phyloP scores from a whole-genome alignment of 2,888 invertebrate species.

The Tridacna gigas region DNA sequence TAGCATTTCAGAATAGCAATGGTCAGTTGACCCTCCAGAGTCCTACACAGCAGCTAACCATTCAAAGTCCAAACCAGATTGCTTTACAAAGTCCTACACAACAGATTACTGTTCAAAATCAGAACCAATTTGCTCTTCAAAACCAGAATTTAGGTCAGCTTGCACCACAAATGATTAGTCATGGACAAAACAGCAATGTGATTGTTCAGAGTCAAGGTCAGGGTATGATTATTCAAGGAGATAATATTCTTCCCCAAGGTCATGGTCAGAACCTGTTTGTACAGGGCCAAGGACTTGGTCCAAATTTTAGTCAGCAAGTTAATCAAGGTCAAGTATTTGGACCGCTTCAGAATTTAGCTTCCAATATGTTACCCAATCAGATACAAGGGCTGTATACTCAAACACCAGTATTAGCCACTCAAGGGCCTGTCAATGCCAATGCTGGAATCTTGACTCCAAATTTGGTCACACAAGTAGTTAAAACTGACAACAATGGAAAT shows the following conservation, averaged over 20 bases:
- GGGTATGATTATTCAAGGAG: conserved; percentile 60
- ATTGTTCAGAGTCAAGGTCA: conserved; percentile 57
- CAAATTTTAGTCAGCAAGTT: conserved; percentile 55
- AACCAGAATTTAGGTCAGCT: conserved; percentile 54
- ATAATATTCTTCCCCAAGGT: conserved; percentile 47
- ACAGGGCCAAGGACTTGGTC: conserved; percentile 55
- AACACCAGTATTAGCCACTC: conserved; percentile 49
- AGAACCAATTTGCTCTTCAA: conserved; percentile 51
- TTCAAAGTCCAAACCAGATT: conserved; percentile 58
- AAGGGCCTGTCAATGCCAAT: conserved; percentile 31
- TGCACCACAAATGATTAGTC: conserved; percentile 43
- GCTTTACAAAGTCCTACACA: conserved; percentile 52
- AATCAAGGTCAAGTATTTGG: conserved; percentile 45
- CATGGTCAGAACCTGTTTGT: conserved; percentile 52
- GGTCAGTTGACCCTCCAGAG: conserved; percentile 56
- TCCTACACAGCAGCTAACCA: conserved; percentile 51
- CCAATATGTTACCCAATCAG: conserved; percentile 44
- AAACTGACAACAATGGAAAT: conserved; percentile 42
- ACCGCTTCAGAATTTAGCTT: conserved; percentile 21
- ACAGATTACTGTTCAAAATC: conserved; percentile 53
- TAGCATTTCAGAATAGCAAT: conserved; percentile 57
- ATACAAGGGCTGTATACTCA: conserved; percentile 52
- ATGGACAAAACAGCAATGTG: conserved; percentile 56
- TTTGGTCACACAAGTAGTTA: conserved; percentile 45
- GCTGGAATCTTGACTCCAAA: conserved; percentile 32